phyloP scores from a whole-genome alignment of 2,888 invertebrate species.

The Pardosa pseudoannulata region DNA sequence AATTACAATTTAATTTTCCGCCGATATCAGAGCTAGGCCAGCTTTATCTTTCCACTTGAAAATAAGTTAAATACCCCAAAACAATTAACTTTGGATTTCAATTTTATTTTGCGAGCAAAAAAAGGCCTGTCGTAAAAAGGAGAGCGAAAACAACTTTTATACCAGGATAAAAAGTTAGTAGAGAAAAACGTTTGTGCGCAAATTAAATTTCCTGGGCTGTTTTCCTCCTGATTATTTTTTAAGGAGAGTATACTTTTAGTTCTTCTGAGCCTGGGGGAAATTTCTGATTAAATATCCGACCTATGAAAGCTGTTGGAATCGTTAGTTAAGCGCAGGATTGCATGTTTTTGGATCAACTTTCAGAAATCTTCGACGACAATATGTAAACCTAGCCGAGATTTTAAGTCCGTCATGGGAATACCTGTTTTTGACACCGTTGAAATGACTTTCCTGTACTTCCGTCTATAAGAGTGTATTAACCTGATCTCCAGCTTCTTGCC shows the following conservation, averaged over 20 bases:
- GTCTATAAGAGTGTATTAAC: too few relatives aligned
- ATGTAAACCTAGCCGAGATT: not conserved
- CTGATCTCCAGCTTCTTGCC: too few relatives aligned
- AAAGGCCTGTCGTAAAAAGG: slow-evolving; percentile 25
- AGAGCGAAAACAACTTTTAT: slow-evolving; percentile 27
- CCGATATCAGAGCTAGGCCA: not conserved
- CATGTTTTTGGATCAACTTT: not conserved
- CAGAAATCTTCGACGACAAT: not conserved
- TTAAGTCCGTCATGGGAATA: not conserved
- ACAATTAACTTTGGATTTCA: slow-evolving; percentile 38
- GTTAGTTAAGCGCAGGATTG: slow-evolving; percentile 14
- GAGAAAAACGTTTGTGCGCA: slow-evolving; percentile 9
- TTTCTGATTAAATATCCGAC: slow-evolving; percentile 30
- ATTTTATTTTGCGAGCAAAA: not conserved
- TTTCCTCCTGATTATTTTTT: slow-evolving; percentile 14
- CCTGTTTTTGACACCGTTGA: slow-evolving; percentile 19
- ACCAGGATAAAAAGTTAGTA: slow-evolving; percentile 1
- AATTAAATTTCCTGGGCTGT: slow-evolving; percentile 16
- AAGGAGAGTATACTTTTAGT: slow-evolving; percentile 3
- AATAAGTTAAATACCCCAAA: not conserved
- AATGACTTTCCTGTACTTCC: too few relatives aligned
- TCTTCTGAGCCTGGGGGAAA: not conserved
- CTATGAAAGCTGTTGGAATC: slow-evolving; percentile 11
- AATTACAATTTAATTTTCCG: slow-evolving; percentile 1
- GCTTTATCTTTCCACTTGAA: not conserved